Conservation (phyloP, 2,113 vertebrate species). For the Ailurus styani region DNA sequence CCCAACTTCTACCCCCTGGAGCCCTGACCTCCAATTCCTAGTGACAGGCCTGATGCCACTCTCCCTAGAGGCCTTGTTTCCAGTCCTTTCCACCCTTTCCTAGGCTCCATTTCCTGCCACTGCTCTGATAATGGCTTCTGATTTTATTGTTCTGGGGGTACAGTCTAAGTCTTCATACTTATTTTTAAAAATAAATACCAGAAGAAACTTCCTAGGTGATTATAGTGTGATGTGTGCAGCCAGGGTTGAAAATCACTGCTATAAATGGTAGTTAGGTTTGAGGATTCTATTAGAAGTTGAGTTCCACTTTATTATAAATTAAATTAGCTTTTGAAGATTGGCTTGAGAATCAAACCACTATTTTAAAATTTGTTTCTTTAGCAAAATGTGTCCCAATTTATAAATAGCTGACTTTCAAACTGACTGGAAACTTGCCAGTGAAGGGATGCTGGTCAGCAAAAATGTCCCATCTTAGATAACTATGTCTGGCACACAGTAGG, state of each 20-base stretch:
- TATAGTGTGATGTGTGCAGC: not conserved
- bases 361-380: constrained; percentile 6
- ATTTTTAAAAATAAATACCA: not conserved
- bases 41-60: not conserved
- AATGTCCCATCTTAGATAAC: not conserved
- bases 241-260: not conserved
- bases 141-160: not conserved
- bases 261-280: not conserved
- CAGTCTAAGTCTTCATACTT: not conserved
- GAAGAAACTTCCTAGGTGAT: not conserved
- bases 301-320: constrained; percentile 29
- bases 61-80: not conserved
- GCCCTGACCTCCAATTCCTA: not conserved
- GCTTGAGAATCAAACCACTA: not conserved
- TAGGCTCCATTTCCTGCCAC: not conserved
- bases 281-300: constrained; percentile 37
- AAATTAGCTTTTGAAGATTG: constrained; percentile 25
- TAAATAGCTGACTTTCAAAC: constrained; percentile 1
- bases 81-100: not conserved
- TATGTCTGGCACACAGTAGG: not conserved
- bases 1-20: not conserved
- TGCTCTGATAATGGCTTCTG: not conserved
- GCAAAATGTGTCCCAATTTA: constrained; percentile 30
- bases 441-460: not conserved
- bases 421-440: not conserved